Base-by-base conservation (phyloP, 2,888 invertebrate genomes). In the Masnerella sp. region DNA sequence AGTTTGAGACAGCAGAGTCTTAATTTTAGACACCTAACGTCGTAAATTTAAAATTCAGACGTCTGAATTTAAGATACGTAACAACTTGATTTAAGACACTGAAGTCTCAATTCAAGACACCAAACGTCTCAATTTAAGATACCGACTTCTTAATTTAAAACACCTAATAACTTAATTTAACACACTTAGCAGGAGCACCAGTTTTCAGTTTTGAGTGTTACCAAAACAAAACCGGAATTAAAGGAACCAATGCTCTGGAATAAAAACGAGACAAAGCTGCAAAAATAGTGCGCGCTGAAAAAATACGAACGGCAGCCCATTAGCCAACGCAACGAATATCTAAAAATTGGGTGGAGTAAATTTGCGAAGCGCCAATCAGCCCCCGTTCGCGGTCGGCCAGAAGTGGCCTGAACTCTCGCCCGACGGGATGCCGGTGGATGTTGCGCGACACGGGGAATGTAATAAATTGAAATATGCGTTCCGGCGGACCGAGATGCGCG, bases 391-490 rank as follows among this genome's bases (percentile, higher is more conserved):
- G 56, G 45, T 40, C 51, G 28, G 61, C 51, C 58, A 58, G 58
- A 61, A 72, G 59, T 72, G 65, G 54, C 51, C 58, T 43, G 52
- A 67, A 61, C 59, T 54, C 32, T 43, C 43, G 43, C 38, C 43
- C 49, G 40, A 32, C 52, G 49, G 52, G 45, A 72, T 72, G 43
- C 54, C 54, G 49, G 61, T 32, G 64, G 59, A 64, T 71, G 59
- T 61, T 67, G 67, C 54, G 65, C 49, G 49, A 65, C 67, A 72
- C 51, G 56, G 47, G 47, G 43, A 68, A 67, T 75, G 80, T 80
- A 83, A 82, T 82, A 84, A 84, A 85, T 85, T 83, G 81, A 84
- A 84, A 84, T 80, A 80, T 81, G 82, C 80, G 80, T 80, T 80
- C 76, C 59, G 61, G 75, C 76, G 77, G 78, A 56, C 77, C 64